phyloP scores from a whole-genome alignment of 2,113 vertebrate genomes.

The Ranitomeya imitator region DNA sequence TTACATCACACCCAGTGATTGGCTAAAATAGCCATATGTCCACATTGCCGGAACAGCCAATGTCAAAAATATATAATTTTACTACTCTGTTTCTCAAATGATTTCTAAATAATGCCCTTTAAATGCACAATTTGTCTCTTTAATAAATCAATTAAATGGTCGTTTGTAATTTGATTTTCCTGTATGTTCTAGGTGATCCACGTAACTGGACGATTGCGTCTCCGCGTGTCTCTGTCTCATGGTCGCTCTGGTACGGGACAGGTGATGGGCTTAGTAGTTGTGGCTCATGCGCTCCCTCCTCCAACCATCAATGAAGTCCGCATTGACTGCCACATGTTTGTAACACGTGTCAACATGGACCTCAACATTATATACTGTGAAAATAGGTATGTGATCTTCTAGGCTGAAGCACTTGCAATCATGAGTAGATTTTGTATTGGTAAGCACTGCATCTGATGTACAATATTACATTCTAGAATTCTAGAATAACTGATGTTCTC shows the following conservation, averaged over 20 bases:
- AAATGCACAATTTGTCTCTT: background rate
- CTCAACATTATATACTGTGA: constrained; percentile 99
- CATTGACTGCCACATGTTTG: constrained; percentile 99
- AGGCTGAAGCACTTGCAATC: too few species aligned
- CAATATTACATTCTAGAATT: background rate
- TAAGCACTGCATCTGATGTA: background rate
- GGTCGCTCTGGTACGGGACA: constrained; percentile 90
- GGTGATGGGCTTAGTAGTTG: constrained; percentile 97
- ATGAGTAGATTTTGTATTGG: background rate
- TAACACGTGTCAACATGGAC: constrained; percentile 99
- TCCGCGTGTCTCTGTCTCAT: constrained; percentile 91
- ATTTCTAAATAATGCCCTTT: background rate
- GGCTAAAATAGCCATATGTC: too few species aligned
- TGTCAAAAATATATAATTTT: background rate
- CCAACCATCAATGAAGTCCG: constrained; percentile 99
- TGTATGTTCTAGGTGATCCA: constrained; percentile 90
- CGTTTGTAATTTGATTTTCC: constrained; percentile 7
- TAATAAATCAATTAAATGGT: background rate
- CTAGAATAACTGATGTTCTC: background rate
- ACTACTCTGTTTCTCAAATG: background rate
- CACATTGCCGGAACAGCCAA: too few species aligned
- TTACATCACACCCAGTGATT: too few species aligned
- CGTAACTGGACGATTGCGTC: constrained; percentile 91
- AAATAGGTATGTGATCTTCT: constrained; percentile 84
- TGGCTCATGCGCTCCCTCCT: constrained; percentile 94